Evolutionary conservation across 2,113 vertebrate species (phyloP).

Genomic region (Strix uralensis): DNA sequence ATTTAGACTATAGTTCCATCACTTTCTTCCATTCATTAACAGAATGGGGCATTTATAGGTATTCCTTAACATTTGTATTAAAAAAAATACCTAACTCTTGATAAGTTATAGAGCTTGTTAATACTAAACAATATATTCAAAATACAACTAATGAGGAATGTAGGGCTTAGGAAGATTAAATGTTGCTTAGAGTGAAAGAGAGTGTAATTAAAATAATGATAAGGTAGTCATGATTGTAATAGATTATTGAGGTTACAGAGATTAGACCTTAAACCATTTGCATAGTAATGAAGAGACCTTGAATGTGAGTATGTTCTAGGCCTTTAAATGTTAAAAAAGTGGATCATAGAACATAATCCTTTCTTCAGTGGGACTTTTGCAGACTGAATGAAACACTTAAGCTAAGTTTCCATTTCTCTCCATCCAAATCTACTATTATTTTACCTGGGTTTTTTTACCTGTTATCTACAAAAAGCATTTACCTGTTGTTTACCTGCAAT

Average conservation of each 20-base stretch:
- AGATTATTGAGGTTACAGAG: not conserved
- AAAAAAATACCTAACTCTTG: not conserved
- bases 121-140: not conserved
- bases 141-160: not conserved
- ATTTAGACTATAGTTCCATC: not conserved
- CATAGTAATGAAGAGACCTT: not conserved
- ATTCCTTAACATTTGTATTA: not conserved
- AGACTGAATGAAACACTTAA: not conserved
- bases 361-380: not conserved
- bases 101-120: not conserved
- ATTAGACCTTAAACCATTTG: not conserved
- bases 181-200: not conserved
- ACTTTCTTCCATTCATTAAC: not conserved
- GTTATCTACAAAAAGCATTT: not conserved
- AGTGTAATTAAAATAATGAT: not conserved
- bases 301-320: not conserved
- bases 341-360: not conserved
- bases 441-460: not conserved
- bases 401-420: not conserved
- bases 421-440: not conserved
- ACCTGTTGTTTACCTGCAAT: not conserved
- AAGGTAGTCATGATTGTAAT: not conserved
- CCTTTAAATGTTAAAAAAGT: not conserved
- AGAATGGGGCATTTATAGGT: not conserved
- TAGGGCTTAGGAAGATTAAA: not conserved